Conservation (phyloP, 92 coral and sea anemone genomes). For the Umimayanthus chanpuru region DNA sequence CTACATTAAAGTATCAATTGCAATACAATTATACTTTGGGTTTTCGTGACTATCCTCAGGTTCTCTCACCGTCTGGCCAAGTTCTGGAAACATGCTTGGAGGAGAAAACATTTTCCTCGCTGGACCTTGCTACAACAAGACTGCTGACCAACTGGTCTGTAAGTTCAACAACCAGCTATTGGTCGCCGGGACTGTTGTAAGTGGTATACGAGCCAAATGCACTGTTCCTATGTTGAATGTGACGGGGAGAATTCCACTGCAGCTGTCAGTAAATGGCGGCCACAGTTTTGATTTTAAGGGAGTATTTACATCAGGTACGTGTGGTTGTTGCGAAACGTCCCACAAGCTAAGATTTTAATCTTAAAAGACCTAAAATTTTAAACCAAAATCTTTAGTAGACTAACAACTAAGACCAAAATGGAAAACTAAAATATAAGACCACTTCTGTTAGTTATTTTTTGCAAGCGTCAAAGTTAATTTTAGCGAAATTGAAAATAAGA, state of each 20-base stretch:
- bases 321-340: no score
- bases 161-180: slow-evolving; percentile 59
- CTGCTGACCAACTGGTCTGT: slow-evolving; percentile 65
- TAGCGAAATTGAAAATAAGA: no score
- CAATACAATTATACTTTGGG: no score
- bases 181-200: slow-evolving; percentile 62
- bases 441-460: no score
- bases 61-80: slow-evolving; percentile 38
- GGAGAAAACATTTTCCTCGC: slow-evolving; percentile 45
- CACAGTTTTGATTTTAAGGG: slow-evolving; percentile 64
- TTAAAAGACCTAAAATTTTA: no score
- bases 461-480: no score
- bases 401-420: neutral
- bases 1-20: no score
- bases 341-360: no score
- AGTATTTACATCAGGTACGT: slow-evolving; percentile 70
- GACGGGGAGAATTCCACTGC: slow-evolving; percentile 69
- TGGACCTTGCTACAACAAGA: slow-evolving; percentile 58
- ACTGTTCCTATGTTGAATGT: slow-evolving; percentile 72
- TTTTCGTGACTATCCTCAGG: neutral
- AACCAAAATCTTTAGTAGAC: neutral
- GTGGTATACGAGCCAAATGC: slow-evolving; percentile 57
- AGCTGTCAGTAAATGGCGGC: slow-evolving; percentile 77
- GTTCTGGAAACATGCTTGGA: slow-evolving; percentile 56
- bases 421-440: neutral